phyloP scores from a whole-genome alignment of 2,113 vertebrate genomes.

The Pontoporia blainvillei region DNA sequence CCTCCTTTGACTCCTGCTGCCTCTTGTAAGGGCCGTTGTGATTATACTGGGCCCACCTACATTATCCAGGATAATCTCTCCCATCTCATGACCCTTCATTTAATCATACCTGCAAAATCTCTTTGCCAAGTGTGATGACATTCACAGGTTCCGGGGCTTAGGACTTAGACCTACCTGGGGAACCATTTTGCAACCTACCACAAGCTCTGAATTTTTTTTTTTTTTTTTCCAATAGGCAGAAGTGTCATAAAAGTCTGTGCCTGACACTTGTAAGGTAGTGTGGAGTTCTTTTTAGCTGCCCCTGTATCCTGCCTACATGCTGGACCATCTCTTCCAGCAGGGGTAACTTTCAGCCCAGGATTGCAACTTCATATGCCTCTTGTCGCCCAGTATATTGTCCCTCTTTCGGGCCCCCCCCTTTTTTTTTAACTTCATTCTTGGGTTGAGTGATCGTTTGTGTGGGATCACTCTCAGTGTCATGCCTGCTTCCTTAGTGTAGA shows the following conservation, averaged over 20 bases:
- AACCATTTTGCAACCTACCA: not conserved
- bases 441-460: not conserved
- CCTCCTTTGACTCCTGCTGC: not conserved
- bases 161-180: too few relatives aligned
- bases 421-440: not conserved
- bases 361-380: not conserved
- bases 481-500: not conserved
- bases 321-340: not conserved
- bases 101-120: not conserved
- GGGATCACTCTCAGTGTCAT: not conserved
- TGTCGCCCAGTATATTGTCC: accelerated
- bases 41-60: too few relatives aligned
- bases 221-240: not conserved
- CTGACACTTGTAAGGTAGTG: accelerated
- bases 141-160: not conserved
- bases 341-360: not conserved
- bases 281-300: not conserved
- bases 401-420: not conserved
- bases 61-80: not conserved
- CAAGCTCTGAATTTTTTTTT: not conserved
- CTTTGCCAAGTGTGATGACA: not conserved
- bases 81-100: not conserved
- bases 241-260: not conserved
- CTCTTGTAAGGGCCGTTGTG: not conserved
- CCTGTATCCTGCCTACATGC: not conserved